Base-by-base conservation (phyloP, 2,113 vertebrate species). In the Cyanoliseus patagonus region DNA sequence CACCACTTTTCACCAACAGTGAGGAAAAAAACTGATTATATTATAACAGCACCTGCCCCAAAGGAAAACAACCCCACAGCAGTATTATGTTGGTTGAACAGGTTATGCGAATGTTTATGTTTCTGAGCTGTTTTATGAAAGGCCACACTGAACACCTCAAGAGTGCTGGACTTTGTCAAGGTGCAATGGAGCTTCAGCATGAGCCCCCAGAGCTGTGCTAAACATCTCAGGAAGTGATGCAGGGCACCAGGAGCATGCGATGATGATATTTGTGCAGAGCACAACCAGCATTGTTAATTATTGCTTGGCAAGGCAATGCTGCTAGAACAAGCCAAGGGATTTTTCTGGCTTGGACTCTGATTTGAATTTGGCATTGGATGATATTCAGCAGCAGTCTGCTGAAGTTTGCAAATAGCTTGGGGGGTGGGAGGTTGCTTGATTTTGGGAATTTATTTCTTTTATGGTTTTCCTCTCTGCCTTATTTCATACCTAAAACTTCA, bases 101-200 rank as follows among this genome's bases (percentile, higher is more conserved):
- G 7, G 9, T 7, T 12, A 12, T 3, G 1, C 2, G 17, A 35
- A 4, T 7, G 0, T 41, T 39, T 17, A 37, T 49, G 25, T 6
- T 39, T 39, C 78, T 37, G 62, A 64, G 44, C 17, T 27, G 30
- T 1, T 42, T 6, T 14, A 8, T 3, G 41, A 59, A 6, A 49
- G 49, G 51, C 15, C 55, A 3, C 31, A 51, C 6, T 3, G 41
- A 19, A 3, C 31, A 27, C 33, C 75, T 49, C n/a, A 3, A 51
- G 51, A 47, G 1, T 13, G 77, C 41, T 81, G 37, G 51, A 14
- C 57, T 9, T 78, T 47, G 28, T 22, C 3, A 1, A 20, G 46
- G 44, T 28, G 42, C 16, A 11, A 3, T 3, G 24, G 14, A 30
- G 61, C 41, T 67, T 41, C 59, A 59, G 53, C 28, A 8, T 12